Conservation (phyloP, 2,797 vertebrate species). For the Orestias chungarensis region DNA sequence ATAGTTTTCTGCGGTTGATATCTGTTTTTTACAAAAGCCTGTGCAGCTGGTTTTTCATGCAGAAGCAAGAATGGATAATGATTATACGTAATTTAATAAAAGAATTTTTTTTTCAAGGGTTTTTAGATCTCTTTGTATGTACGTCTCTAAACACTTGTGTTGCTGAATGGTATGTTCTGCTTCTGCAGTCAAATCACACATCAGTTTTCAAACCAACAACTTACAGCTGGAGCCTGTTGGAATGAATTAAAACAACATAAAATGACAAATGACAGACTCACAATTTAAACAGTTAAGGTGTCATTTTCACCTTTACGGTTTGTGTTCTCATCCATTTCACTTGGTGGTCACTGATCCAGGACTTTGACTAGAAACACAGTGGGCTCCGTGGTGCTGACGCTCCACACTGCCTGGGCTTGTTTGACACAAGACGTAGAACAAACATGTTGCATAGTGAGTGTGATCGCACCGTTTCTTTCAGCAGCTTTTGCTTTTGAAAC, state of each 20-base stretch:
- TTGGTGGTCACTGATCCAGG: conserved; percentile 27
- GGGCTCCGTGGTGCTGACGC: conserved; percentile 32
- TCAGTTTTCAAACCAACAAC: neutral
- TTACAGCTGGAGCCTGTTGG: neutral
- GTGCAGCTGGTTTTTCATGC: too few relatives aligned
- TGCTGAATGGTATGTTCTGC: neutral
- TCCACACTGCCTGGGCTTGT: conserved; percentile 40
- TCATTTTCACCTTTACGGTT: conserved; percentile 10
- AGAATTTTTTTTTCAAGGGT: too few relatives aligned
- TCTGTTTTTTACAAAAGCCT: too few relatives aligned
- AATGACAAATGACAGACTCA: conserved; percentile 2
- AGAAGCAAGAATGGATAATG: too few relatives aligned
- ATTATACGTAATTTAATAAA: too few relatives aligned
- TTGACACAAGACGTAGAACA: conserved; percentile 18
- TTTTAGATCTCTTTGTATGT: neutral
- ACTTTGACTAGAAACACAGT: conserved; percentile 13
- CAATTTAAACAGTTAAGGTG: conserved; percentile 20
- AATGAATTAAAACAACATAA: neutral
- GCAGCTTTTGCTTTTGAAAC: conserved; percentile 15
- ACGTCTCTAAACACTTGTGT: neutral
- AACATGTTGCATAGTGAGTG: conserved; percentile 26
- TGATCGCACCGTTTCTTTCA: conserved; percentile 23
- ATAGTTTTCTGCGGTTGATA: too few relatives aligned
- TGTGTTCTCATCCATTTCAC: conserved; percentile 13
- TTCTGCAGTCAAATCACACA: neutral